phyloP scores from a whole-genome alignment of 2,113 vertebrate species.

The Lepus europaeus region DNA sequence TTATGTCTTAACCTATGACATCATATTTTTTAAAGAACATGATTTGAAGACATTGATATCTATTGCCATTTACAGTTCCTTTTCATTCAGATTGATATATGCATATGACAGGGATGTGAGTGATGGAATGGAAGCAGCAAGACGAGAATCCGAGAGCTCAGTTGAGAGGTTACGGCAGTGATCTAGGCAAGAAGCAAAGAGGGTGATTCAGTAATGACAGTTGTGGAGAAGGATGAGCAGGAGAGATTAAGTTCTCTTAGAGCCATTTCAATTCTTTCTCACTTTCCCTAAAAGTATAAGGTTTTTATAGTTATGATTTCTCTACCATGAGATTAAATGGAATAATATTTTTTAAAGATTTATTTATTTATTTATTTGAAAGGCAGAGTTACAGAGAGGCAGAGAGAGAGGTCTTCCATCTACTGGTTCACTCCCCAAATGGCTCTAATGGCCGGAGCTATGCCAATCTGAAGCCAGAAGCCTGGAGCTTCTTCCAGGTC shows the following conservation, averaged over 20 bases:
- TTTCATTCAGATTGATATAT: conserved; percentile 69
- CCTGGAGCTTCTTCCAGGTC: too few species aligned
- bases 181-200: conserved; percentile 34
- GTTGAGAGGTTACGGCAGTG: background rate
- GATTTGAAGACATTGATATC: conserved; percentile 76
- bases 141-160: conserved; percentile 1
- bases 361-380: background rate
- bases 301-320: conserved; percentile 20
- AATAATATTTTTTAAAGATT: background rate
- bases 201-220: background rate
- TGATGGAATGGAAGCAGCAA: conserved; percentile 40
- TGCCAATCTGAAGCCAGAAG: too few species aligned
- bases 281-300: conserved; percentile 30
- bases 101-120: conserved; percentile 53
- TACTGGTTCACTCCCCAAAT: too few species aligned
- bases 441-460: too few species aligned
- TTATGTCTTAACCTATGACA: conserved; percentile 80
- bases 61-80: conserved; percentile 64
- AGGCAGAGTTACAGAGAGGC: too few species aligned
- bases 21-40: conserved; percentile 76
- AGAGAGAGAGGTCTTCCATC: too few species aligned
- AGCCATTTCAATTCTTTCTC: conserved; percentile 20
- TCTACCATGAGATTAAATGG: conserved; percentile 17
- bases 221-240: background rate
- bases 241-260: background rate